These are phyloP conservation scores for Phrynosoma platyrhinos DNA, from an alignment of 2,113 vertebrate species.

Conservation along the genomic window DNA sequence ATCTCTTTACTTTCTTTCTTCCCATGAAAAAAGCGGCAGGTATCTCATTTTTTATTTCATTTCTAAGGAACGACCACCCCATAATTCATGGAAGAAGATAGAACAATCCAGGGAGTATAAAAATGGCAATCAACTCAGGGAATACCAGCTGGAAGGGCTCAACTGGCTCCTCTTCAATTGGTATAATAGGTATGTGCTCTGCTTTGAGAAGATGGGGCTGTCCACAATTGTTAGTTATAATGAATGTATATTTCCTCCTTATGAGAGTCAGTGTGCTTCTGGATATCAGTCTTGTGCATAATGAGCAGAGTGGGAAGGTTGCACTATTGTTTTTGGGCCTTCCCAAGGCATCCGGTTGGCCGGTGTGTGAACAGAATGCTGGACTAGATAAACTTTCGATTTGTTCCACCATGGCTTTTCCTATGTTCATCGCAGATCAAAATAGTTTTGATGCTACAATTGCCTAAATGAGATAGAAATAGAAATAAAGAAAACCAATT, in stretches of 20 bases:
- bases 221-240: no score
- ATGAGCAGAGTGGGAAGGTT: no score
- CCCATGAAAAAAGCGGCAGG: neutral
- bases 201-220: no score
- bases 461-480: neutral
- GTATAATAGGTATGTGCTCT: slow-evolving; percentile 93
- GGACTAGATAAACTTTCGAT: no score
- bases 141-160: slow-evolving; percentile 98
- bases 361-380: no score
- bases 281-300: no score
- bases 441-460: neutral
- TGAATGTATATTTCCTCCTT: no score
- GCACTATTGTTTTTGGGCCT: no score
- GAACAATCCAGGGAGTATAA: slow-evolving; percentile 95
- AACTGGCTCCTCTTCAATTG: slow-evolving; percentile 99
- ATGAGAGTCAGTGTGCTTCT: no score
- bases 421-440: slow-evolving; percentile 6
- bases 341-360: no score
- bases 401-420: no score
- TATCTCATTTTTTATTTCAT: slow-evolving; percentile 41
- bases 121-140: slow-evolving; percentile 98
- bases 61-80: slow-evolving; percentile 92
- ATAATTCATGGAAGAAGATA: slow-evolving; percentile 96
- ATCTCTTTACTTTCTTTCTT: neutral
- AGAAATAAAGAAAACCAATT: neutral